phyloP scores from a whole-genome alignment of 2,113 vertebrate species.

The Charina bottae region DNA sequence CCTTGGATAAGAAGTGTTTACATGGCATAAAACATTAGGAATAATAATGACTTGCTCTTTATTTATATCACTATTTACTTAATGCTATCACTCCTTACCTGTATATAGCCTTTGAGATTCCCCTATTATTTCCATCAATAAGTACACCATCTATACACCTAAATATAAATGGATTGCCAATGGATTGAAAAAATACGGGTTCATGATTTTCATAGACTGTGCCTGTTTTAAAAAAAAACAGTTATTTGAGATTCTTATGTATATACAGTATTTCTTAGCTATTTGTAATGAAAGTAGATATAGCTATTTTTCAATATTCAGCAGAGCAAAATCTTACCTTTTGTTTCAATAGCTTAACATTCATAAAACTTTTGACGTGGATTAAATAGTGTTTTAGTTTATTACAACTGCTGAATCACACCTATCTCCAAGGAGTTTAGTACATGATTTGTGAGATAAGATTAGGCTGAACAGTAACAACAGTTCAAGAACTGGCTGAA shows the following conservation, averaged over 20 bases:
- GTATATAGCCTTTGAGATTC: conserved; percentile 88
- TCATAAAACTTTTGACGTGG: background rate
- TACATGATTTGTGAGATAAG: background rate
- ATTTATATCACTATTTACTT: background rate
- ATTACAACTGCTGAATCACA: background rate
- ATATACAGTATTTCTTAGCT: background rate
- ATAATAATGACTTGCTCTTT: background rate
- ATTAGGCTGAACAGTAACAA: background rate
- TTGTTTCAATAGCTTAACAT: background rate
- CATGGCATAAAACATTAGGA: background rate
- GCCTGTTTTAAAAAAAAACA: conserved; percentile 72
- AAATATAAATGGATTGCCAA: conserved; percentile 92
- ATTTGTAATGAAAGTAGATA: background rate
- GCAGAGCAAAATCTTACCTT: background rate
- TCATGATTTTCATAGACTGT: conserved; percentile 90
- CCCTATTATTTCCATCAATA: conserved; percentile 93
- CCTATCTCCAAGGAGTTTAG: background rate
- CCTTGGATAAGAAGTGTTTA: background rate
- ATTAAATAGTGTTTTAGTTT: background rate
- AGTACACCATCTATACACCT: conserved; percentile 90
- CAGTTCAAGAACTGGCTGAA: background rate
- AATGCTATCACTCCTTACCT: conserved; percentile 69
- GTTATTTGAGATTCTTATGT: conserved; percentile 39
- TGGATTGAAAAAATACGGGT: conserved; percentile 93
- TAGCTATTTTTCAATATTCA: background rate